These are phyloP conservation scores for Sylvilagus floridanus DNA, from an alignment of 2,797 vertebrate genomes.

Conservation along the genomic window DNA sequence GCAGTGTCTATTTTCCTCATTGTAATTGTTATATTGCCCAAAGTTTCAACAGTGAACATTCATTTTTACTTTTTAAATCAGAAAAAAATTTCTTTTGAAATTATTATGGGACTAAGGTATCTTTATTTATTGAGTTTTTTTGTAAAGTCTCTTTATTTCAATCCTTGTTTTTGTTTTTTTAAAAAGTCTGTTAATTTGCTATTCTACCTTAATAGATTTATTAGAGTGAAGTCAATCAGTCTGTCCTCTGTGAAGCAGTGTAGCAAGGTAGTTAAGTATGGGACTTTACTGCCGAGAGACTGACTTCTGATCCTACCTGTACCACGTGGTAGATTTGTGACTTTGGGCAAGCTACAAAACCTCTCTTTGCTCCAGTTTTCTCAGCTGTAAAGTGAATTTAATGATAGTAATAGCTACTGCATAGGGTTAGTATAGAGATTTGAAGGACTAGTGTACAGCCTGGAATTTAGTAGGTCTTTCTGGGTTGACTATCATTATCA, in stretches of 20 bases:
- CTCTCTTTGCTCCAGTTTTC: constrained; percentile 5
- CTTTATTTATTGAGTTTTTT: constrained; percentile 43
- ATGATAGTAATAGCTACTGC: not conserved
- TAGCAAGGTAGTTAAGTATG: not conserved
- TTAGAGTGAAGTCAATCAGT: not conserved
- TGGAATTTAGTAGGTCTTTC: not conserved
- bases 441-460: not conserved
- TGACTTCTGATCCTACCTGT: constrained; percentile 6
- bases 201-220: not conserved
- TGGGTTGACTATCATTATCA: not conserved
- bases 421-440: not conserved
- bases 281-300: not conserved
- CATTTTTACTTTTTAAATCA: constrained; percentile 62
- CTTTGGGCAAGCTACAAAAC: not conserved
- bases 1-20: constrained; percentile 18
- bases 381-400: not conserved
- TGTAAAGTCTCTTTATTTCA: constrained; percentile 11
- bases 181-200: not conserved
- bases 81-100: constrained; percentile 1
- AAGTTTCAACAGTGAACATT: not conserved
- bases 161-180: not conserved
- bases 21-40: constrained; percentile 34
- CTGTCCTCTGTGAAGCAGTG: not conserved
- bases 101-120: constrained; percentile 16
- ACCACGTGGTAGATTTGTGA: not conserved